phyloP scores from a whole-genome alignment of 2,888 invertebrate species.

The Mythimna albipuncta region DNA sequence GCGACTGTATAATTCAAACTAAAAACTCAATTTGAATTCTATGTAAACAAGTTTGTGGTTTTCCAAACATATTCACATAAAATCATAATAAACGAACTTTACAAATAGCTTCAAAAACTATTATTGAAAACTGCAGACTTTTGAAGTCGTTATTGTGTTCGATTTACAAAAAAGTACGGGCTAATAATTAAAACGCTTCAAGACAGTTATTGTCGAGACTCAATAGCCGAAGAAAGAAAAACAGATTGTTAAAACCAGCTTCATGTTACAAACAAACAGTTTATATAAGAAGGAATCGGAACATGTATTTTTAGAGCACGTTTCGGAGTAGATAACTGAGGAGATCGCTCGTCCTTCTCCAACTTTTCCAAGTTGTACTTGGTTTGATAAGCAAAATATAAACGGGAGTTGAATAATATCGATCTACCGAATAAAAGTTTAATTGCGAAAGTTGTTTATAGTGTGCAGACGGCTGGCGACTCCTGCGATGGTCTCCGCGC shows the following conservation, averaged over 20 bases:
- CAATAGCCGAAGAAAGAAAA: constrained; percentile 8
- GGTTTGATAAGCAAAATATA: constrained; percentile 80
- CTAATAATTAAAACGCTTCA: constrained; percentile 28
- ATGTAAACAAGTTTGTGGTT: constrained; percentile 86
- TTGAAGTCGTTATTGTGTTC: constrained; percentile 57
- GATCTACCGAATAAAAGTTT: constrained; percentile 86
- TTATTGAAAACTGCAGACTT: constrained; percentile 68
- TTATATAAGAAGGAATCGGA: constrained; percentile 6
- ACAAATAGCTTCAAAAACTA: constrained; percentile 79
- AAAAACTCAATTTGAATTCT: constrained; percentile 86
- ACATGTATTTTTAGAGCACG: constrained; percentile 31
- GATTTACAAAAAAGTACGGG: constrained; percentile 36
- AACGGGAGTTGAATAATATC: constrained; percentile 77
- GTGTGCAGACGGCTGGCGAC: constrained; percentile 80
- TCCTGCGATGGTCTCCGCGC: constrained; percentile 66
- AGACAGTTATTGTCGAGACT: constrained; percentile 26
- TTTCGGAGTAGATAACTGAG: constrained; percentile 21
- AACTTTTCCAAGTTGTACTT: constrained; percentile 68
- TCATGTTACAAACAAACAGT: constrained; percentile 20
- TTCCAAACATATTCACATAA: constrained; percentile 85
- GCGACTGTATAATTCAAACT: constrained; percentile 85
- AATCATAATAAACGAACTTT: constrained; percentile 87
- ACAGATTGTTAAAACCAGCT: constrained; percentile 3
- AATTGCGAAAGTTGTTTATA: constrained; percentile 88
- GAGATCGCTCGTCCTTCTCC: constrained; percentile 57